phyloP scores from a whole-genome alignment of 2,888 invertebrate genomes.

The Chydorus sphaericus region DNA sequence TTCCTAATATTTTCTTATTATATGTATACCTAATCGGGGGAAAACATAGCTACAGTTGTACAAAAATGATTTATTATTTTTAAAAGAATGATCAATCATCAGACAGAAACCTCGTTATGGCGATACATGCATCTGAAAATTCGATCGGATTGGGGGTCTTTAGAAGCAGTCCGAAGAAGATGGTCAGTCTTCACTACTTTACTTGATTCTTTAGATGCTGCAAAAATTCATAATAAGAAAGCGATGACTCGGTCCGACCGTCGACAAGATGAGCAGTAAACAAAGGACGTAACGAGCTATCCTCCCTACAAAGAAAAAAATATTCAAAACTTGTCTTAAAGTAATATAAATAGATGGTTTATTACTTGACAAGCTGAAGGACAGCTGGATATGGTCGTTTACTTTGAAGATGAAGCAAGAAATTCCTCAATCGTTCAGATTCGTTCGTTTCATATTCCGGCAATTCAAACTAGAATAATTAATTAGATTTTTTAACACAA shows the following conservation, averaged over 20 bases:
- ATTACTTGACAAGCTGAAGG: conserved; percentile 65
- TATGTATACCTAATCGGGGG: too few relatives aligned
- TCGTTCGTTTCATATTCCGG: conserved; percentile 61
- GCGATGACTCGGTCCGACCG: conserved; percentile 81
- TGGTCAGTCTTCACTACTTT: conserved; percentile 59
- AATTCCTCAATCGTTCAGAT: conserved; percentile 58
- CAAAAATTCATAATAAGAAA: conserved; percentile 96
- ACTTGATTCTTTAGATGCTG: conserved; percentile 83
- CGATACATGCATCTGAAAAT: too few relatives aligned
- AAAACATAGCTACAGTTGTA: too few relatives aligned
- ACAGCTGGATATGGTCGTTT: conserved; percentile 66
- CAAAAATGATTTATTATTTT: too few relatives aligned
- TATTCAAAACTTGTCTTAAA: too few relatives aligned
- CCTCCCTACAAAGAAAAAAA: too few relatives aligned
- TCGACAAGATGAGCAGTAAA: conserved; percentile 85
- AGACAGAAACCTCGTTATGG: too few relatives aligned
- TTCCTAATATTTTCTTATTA: too few relatives aligned
- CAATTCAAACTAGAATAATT: conserved; percentile 41
- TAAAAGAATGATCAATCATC: too few relatives aligned
- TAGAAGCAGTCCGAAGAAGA: too few relatives aligned
- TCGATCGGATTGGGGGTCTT: too few relatives aligned
- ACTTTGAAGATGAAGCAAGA: conserved; percentile 68
- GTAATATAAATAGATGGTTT: conserved; percentile 12
- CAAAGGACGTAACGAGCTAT: conserved; percentile 61
- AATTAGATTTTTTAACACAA: conserved; percentile 3